A percentile compares a stretch with the other conserved stretches of the same genome.
phyloP scores from a whole-genome alignment of 2,113 vertebrate species.

The Arothron firmamentum region DNA sequence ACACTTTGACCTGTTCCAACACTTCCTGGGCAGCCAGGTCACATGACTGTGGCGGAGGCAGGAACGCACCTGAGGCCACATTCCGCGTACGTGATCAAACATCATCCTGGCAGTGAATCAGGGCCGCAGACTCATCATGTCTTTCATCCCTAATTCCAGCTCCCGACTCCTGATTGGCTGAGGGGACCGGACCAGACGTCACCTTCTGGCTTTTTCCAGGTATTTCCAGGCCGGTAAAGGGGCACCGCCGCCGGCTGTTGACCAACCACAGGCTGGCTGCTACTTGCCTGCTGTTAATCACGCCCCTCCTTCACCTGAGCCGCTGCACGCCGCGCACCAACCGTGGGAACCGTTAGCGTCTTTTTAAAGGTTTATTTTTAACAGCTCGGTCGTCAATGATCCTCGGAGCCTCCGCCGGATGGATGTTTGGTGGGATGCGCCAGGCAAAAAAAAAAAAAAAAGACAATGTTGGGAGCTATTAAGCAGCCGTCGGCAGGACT shows the following conservation, averaged over 20 bases:
- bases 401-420: conserved; percentile 45
- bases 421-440: conserved; percentile 28
- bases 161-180: conserved; percentile 27
- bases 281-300: conserved; percentile 19
- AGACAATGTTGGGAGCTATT: conserved; percentile 56
- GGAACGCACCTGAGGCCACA: conserved; percentile 39
- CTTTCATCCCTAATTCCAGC: neutral
- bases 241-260: too few relatives aligned
- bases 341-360: neutral
- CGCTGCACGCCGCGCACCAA: neutral
- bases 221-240: too few relatives aligned
- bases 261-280: conserved; percentile 6
- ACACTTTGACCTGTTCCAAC: too few relatives aligned
- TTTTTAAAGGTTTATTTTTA: conserved; percentile 30
- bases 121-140: conserved; percentile 22
- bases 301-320: neutral
- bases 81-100: conserved; percentile 43
- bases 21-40: too few relatives aligned
- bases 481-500: conserved; percentile 37
- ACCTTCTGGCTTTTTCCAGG: neutral
- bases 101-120: conserved; percentile 37
- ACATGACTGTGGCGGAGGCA: conserved; percentile 9
- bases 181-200: conserved; percentile 30
- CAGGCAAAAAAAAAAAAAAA: conserved; percentile 59
- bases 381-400: conserved; percentile 39